Evolutionary conservation across 2,113 vertebrate genomes (phyloP).

Genomic region (Rhea americana): DNA sequence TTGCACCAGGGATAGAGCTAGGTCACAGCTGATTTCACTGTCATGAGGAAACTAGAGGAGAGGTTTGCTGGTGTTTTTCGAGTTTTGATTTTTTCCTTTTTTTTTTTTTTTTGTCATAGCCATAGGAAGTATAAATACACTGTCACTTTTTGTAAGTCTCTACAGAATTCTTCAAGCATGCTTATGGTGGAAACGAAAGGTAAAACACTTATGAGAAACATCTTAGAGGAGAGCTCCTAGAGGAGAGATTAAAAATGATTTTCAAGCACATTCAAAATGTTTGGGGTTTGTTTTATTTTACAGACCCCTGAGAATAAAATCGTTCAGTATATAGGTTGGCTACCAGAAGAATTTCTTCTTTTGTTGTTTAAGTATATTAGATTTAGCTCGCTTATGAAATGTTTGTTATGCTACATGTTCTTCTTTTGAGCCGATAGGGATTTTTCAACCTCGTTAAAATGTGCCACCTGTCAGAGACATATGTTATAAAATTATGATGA

Average conservation of each 20-base stretch:
- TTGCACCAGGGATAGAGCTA: neutral
- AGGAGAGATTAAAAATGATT: neutral
- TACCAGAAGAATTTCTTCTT: neutral
- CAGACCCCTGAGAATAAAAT: neutral
- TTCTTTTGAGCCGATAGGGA: neutral
- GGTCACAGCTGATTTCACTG: neutral
- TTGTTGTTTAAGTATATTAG: constrained; percentile 4
- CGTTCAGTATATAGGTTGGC: neutral
- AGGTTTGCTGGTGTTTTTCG: too few species aligned
- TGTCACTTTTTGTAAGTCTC: neutral
- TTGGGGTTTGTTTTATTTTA: neutral
- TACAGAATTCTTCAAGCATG: neutral
- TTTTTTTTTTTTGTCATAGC: neutral
- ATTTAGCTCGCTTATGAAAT: constrained; percentile 31
- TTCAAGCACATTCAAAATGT: neutral
- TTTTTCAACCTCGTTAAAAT: constrained; percentile 27
- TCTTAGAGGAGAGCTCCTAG: neutral
- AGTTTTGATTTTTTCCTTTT: neutral
- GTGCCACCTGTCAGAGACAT: constrained; percentile 45
- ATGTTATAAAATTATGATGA: constrained; percentile 1
- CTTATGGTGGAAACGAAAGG: neutral
- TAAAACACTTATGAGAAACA: constrained; percentile 2
- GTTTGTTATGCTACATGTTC: neutral
- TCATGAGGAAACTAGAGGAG: neutral
- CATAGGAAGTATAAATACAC: neutral